Evolutionary conservation across 2,797 vertebrate genomes (phyloP), one percentile per base, ranked within the genome.

Genomic region (Pseudomugil tenellus): DNA sequence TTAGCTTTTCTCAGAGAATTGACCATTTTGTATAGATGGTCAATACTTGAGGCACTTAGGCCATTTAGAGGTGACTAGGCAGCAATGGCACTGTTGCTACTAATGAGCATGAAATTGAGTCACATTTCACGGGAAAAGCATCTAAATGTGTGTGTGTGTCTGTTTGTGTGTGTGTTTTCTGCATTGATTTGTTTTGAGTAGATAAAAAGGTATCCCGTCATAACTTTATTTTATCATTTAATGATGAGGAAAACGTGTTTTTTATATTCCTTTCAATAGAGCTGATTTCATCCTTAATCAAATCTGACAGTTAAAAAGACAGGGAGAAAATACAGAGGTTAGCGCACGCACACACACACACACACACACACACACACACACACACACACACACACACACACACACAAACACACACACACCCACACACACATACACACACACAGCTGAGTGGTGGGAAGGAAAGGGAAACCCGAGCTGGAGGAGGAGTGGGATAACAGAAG

Each of bases 401-500:
- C 72, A 29, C 52, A 58, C 54, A 54, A 67, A 59, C 54, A 59
- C 65, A 56, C 61, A 63, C 72, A 26, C 46, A 63, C 39, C 51
- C 61, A 74, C 54, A 64, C 29, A 34, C 41, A 55, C 49, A 32
- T 21, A 58, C 59, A 64, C 68, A 59, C 67, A 70, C 75, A 79
- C 71, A 84, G 65, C 75, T 84, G 81, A 82, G 81, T 76, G 83
- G 84, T 90, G 89, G 84, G 85, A 89, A 92, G 88, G 75, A 63
- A 84, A 83, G 83, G 86, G 91, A 91, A 94, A 92, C 84, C 85
- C 13, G 87, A 93, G 86, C 85, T 76, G 86, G 76, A 91, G 74
- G 80, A 72, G 82, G 89, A 92, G 88, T 88, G 81, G 92, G 91
- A 90, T 90, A 95, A 85, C 94, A 95, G 93, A 90, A 94, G 95